phyloP scores from a whole-genome alignment of 2,113 vertebrate species.

The Neofelis nebulosa region DNA sequence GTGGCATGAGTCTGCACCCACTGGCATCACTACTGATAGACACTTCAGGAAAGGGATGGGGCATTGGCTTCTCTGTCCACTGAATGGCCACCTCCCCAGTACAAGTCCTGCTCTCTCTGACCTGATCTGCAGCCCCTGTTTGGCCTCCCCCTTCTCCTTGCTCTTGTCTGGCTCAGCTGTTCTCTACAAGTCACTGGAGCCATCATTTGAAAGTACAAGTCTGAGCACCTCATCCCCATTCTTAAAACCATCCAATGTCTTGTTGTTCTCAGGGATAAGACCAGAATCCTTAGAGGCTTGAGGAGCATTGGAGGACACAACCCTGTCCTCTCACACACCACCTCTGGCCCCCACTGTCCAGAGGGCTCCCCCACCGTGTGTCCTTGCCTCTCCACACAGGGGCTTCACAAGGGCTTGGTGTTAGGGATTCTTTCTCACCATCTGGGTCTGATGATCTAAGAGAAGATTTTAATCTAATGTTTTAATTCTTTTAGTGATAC shows the following conservation, averaged over 20 bases:
- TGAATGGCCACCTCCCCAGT: too few relatives aligned
- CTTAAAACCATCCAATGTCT: neutral
- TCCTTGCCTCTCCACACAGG: neutral
- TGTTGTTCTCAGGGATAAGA: neutral
- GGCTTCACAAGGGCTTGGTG: neutral
- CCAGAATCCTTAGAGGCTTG: neutral
- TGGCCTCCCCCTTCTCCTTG: too few relatives aligned
- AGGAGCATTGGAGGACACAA: neutral
- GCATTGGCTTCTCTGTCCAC: neutral
- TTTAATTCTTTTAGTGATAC: neutral
- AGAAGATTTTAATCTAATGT: neutral
- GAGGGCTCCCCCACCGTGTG: fast-evolving
- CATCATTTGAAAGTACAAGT: neutral
- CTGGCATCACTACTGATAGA: neutral
- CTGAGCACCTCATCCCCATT: neutral
- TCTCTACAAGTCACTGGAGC: neutral
- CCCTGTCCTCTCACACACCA: too few relatives aligned
- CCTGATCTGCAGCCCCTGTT: neutral
- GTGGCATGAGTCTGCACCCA: too few relatives aligned
- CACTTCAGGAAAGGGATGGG: neutral
- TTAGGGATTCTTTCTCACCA: neutral
- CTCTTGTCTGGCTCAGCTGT: neutral
- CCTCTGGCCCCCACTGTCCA: neutral
- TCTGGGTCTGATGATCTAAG: too few relatives aligned
- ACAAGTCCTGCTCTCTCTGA: neutral